Percentiles rank a stretch among this genome's conserved stretches.
These are phyloP conservation scores for Galaxea fascicularis DNA, from an alignment of 92 coral and sea anemone genomes.

Conservation along the genomic window DNA sequence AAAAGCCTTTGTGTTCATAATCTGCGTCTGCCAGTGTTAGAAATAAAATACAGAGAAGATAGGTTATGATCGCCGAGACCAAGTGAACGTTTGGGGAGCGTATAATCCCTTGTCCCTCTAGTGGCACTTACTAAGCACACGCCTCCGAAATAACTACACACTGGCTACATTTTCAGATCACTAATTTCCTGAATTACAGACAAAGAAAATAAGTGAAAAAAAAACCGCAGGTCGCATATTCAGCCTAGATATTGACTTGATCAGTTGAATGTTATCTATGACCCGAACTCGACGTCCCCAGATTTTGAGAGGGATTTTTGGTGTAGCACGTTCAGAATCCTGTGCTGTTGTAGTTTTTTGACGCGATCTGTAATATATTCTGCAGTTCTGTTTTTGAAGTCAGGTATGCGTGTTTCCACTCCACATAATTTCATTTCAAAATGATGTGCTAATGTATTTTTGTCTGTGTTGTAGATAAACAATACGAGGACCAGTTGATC, in stretches of 20 bases:
- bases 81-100: background rate
- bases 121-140: too few species aligned
- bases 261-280: background rate
- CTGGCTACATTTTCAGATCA: background rate
- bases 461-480: slow-evolving; percentile 51
- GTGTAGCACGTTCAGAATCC: too few species aligned
- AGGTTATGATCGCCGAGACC: background rate
- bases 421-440: slow-evolving; percentile 4
- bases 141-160: background rate
- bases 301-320: background rate
- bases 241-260: background rate
- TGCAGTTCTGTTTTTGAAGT: background rate
- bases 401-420: slow-evolving; percentile 23
- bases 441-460: slow-evolving; percentile 36
- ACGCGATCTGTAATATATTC: background rate
- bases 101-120: background rate
- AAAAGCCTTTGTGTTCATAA: slow-evolving; percentile 31
- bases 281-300: background rate
- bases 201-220: too few species aligned
- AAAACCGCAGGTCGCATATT: background rate
- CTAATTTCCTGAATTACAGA: background rate
- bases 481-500: slow-evolving; percentile 20
- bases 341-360: background rate
- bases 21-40: background rate
- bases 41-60: background rate